Evolutionary conservation across 2,797 vertebrate genomes (phyloP).

Genomic region (Sphenodon punctatus): DNA sequence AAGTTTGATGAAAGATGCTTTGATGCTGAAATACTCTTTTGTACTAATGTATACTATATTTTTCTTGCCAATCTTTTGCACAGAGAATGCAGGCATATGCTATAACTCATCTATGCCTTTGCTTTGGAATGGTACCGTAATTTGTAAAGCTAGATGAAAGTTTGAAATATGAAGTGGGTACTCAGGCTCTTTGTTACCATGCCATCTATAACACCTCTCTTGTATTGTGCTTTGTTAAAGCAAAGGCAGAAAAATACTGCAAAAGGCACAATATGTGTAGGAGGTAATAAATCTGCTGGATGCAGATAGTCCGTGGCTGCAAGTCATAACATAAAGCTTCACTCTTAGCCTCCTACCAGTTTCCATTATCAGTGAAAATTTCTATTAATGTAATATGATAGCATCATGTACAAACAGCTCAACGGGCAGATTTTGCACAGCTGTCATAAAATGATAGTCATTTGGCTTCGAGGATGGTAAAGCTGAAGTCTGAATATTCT

Average conservation of each 20-base stretch:
- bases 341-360: slow-evolving; percentile 62
- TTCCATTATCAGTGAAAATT: slow-evolving; percentile 71
- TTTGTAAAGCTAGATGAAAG: slow-evolving; percentile 10
- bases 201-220: slow-evolving; percentile 1
- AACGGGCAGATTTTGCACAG: slow-evolving; percentile 34
- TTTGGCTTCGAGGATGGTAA: slow-evolving; percentile 62
- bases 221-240: slow-evolving; percentile 40
- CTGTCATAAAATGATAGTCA: slow-evolving; percentile 61
- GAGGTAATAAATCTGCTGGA: slow-evolving; percentile 62
- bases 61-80: not conserved
- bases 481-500: slow-evolving; percentile 47
- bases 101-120: slow-evolving; percentile 6
- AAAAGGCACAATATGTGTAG: slow-evolving; percentile 43
- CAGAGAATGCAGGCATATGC: not conserved
- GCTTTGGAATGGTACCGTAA: not conserved
- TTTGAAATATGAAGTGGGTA: not conserved
- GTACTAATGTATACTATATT: not conserved
- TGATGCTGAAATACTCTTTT: not conserved
- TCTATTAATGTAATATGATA: slow-evolving; percentile 61
- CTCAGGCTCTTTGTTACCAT: not conserved
- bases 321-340: slow-evolving; percentile 67
- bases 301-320: slow-evolving; percentile 61
- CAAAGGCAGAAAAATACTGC: slow-evolving; percentile 42
- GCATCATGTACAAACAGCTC: slow-evolving; percentile 59
- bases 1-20: not conserved